A percentile compares a stretch with the other conserved stretches of the same genome.
Evolutionary conservation across 2,113 vertebrate species (phyloP).

Genomic region (Bubo bubo): DNA sequence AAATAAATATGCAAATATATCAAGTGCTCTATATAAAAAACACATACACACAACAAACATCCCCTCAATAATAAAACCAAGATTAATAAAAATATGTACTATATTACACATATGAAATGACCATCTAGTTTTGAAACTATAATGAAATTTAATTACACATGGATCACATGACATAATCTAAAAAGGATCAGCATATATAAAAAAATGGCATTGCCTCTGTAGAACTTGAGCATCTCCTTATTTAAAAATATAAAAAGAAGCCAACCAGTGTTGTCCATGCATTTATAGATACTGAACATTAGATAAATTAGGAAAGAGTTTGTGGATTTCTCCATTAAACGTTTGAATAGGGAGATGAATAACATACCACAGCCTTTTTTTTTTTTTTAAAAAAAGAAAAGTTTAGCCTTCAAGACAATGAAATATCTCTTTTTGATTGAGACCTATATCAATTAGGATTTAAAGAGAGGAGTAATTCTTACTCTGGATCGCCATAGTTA

Average conservation of each 20-base stretch:
- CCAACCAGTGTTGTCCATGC: not conserved
- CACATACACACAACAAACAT: not conserved
- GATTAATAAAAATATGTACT: constrained; percentile 13
- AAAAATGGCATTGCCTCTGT: constrained; percentile 1
- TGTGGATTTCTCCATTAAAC: not conserved
- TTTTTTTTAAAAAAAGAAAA: not conserved
- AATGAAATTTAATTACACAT: not conserved
- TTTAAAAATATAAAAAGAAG: not conserved
- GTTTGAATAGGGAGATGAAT: not conserved
- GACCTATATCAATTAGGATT: not conserved
- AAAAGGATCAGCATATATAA: constrained; percentile 1
- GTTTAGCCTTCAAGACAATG: not conserved
- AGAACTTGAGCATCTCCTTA: not conserved
- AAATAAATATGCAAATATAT: constrained; percentile 64
- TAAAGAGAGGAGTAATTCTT: not conserved
- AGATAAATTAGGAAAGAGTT: not conserved
- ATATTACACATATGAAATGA: constrained; percentile 34
- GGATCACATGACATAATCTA: not conserved
- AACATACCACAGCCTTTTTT: not conserved
- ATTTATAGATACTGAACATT: not conserved
- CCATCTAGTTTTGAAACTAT: constrained; percentile 1
- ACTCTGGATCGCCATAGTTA: not conserved
- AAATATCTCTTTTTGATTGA: not conserved
- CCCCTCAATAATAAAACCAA: constrained; percentile 10
- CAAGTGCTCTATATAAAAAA: constrained; percentile 16